phyloP scores from a whole-genome alignment of 2,113 vertebrate genomes.

The Sterrhoptilus dennistouni region DNA sequence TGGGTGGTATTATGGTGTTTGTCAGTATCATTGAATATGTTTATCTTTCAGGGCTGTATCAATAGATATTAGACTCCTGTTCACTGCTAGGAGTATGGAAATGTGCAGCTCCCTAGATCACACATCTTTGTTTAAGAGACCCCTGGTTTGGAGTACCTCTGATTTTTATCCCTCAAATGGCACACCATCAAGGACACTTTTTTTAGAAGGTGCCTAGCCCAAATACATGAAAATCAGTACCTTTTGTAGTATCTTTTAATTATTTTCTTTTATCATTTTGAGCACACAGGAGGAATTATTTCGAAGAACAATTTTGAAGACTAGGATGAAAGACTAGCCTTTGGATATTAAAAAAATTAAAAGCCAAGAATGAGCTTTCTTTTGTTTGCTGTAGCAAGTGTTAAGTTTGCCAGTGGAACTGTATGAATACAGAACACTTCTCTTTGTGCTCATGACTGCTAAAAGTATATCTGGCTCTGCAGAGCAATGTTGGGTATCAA shows the following conservation, averaged over 20 bases:
- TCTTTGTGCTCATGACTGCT: background rate
- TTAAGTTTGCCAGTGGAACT: slow-evolving; percentile 1
- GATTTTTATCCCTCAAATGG: background rate
- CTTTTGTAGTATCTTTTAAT: background rate
- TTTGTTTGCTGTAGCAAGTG: background rate
- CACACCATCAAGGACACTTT: background rate
- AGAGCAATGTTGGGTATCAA: slow-evolving; percentile 30
- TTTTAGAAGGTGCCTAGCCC: background rate
- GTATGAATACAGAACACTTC: background rate
- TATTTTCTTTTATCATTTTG: background rate
- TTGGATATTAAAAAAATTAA: slow-evolving; percentile 38
- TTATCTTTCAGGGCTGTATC: background rate
- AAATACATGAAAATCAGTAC: background rate
- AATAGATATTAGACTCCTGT: background rate
- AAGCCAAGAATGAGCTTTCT: background rate
- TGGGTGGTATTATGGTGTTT: background rate
- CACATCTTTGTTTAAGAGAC: background rate
- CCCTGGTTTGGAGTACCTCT: background rate
- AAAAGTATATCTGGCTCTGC: slow-evolving; percentile 16
- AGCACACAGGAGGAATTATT: background rate
- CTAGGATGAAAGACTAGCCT: background rate
- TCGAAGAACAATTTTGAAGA: background rate
- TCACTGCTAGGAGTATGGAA: background rate
- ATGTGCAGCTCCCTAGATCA: background rate
- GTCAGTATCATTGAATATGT: background rate